A percentile compares a stretch with the other conserved stretches of the same genome.
Conservation (phyloP, 1,140 invertebrate genomes). For the Chionoecetes opilio region DNA sequence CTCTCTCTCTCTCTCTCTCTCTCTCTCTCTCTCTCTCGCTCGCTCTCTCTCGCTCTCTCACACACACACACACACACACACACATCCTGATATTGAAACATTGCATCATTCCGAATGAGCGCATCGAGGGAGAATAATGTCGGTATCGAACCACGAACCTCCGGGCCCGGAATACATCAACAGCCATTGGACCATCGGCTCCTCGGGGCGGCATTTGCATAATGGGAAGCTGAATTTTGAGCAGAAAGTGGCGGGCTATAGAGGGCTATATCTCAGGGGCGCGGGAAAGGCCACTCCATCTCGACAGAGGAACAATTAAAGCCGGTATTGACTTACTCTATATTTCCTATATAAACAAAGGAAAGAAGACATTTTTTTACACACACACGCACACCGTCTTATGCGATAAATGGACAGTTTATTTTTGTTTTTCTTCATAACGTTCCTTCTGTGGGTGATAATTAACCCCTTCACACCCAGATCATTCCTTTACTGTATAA, state of each 20-base stretch:
- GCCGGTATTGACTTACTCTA: background rate
- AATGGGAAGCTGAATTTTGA: slow-evolving; percentile 29
- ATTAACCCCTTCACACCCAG: no score
- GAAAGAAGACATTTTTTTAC: no score
- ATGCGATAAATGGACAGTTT: no score
- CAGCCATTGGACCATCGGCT: slow-evolving; percentile 44
- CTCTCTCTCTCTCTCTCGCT: no score
- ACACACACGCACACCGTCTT: no score
- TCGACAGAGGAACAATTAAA: background rate
- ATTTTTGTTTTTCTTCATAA: no score
- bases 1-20: no score
- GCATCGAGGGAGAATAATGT: slow-evolving; percentile 38
- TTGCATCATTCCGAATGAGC: slow-evolving; percentile 40
- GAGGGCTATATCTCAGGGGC: background rate
- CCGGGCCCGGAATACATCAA: background rate
- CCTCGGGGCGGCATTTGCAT: background rate
- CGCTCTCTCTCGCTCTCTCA: no score
- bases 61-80: no score
- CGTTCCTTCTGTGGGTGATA: no score
- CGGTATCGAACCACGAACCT: slow-evolving; percentile 17
- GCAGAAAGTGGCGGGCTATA: background rate
- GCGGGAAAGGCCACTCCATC: background rate
- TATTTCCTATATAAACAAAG: background rate
- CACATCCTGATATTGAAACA: slow-evolving; percentile 31
- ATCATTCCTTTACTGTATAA: no score